Percentiles rank a stretch among this genome's conserved stretches.
Evolutionary conservation across 2,113 vertebrate species (phyloP).

Genomic region (Naja naja): DNA sequence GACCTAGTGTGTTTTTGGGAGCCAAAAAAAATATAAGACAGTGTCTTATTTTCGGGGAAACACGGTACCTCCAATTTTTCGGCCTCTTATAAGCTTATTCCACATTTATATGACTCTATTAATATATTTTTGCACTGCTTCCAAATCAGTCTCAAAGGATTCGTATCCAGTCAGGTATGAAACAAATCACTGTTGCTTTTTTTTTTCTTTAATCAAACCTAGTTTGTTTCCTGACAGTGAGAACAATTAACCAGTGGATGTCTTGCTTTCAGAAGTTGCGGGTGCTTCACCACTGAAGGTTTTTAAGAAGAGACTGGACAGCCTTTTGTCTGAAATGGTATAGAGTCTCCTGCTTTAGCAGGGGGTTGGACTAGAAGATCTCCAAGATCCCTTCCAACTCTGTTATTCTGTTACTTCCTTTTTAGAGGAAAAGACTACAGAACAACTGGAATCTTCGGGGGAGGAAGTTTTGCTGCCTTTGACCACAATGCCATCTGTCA

Average conservation of each 20-base stretch:
- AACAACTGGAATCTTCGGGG: constrained; percentile 55
- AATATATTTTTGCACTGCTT: neutral
- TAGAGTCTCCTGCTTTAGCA: neutral
- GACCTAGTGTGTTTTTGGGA: too few relatives aligned
- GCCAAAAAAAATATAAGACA: too few relatives aligned
- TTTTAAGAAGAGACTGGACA: neutral
- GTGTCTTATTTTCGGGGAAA: too few relatives aligned
- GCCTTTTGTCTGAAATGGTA: neutral
- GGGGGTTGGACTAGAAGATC: neutral
- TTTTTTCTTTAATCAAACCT: neutral
- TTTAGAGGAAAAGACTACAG: constrained; percentile 35
- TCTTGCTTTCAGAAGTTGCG: neutral
- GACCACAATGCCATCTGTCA: constrained; percentile 43
- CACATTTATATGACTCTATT: neutral
- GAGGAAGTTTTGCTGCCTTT: constrained; percentile 30
- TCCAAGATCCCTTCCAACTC: neutral
- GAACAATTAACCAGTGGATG: neutral
- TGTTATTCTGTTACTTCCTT: neutral
- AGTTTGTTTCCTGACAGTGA: neutral
- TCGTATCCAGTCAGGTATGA: neutral
- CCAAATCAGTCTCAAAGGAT: neutral
- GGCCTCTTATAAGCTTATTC: neutral
- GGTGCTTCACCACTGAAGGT: neutral
- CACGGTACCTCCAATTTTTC: neutral
- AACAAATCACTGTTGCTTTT: neutral